Evolutionary conservation across 2,797 vertebrate species (phyloP), one percentile per base, ranked within the genome.

Genomic region (Pangasius djambal): DNA sequence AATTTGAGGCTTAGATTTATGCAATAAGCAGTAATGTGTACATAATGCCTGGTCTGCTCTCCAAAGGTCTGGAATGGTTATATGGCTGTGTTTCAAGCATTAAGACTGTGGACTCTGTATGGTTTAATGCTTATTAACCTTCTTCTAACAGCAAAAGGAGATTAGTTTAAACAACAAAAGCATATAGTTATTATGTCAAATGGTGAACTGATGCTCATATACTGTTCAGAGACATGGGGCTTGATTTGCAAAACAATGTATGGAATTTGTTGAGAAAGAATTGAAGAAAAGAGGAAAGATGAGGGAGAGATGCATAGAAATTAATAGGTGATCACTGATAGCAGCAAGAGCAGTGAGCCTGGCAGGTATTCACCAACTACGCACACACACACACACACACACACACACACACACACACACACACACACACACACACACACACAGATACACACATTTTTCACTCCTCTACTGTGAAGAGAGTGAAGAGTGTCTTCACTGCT

Each of bases 1-100:
- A 96, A 94, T 92, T 95, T 94, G 92, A 93, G 92, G 92, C 91
- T 89, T 92, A 95, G 92, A 96, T 97, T 97, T 96, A 92, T 92
- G 93, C 95, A 96, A 96, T 96, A 95, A 94, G 91, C 95, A 95
- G 93, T 92, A 93, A 93, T 94, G 95, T 95, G 92, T 91, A 93
- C 93, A 93, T 88, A 90, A 87, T 82, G 88, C 70, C 85, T 86
- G 52, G 65, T 81, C 89, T 86, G 88, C 84, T 86, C 82, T 87
- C 77, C 78, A 22, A 78, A 87, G 84, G 70, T 48, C 72, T 86
- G 50, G 83, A 92, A 79, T 83, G 89, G 50, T 87, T 74, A 72
- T 75, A 72, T 83, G 86, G 88, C 88, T 81, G 70, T 50, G 87
- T 52, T 83, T 83, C 82, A 84, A 88, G 82, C 55, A 22, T 28